Evolutionary conservation across 1,140 invertebrate genomes (phyloP), one percentile per base, ranked within the genome.

Genomic region (Linepithema humile): DNA sequence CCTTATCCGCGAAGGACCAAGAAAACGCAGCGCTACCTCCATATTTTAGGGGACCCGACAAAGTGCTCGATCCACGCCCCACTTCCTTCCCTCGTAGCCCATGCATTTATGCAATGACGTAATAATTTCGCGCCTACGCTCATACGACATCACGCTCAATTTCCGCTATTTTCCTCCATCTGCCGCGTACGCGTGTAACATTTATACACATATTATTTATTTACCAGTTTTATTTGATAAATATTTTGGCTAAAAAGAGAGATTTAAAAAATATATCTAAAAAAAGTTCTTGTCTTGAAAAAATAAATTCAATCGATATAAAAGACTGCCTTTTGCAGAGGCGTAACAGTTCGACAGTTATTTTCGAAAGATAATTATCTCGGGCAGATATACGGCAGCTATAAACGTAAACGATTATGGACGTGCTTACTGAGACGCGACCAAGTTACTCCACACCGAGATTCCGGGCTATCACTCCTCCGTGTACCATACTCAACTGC

Each of bases 21-120:
- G 85, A 82, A 84, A 87, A 89, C 82, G 85, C 84, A 77, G 82
- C 59, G 85, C 72, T 84, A 57, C 90, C 86, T 91, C 89, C 90
- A 91, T 91, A 91, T 91, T 90, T 90, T 88, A 91, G 82, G 84
- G 77, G 75, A 91, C 74, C 82, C 88, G 86, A 91, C 89, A 91
- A 90, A 91, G 90, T 91, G 89, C 90, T 88, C 85, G 85, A 85
- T 84, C 82, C 83, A 80, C 65, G 85, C 80, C 55, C 85, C 88
- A 60, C 82, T 86, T 73, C 78, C 55, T 69, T 55, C 65, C n/a
- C 50, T 3, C 57, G 65, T 72, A 77, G 75, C 83, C 90, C 77
- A 91, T 91, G 88, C 90, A 91, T 91, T 91, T 91, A 91, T 91
- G 90, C 91, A 91, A 91, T 91, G 83, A 90, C 88, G 85, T 88